Evolutionary conservation across 1,140 invertebrate genomes (phyloP), one percentile per base, ranked within the genome.

Genomic region (Drosophila kohkoa): DNA sequence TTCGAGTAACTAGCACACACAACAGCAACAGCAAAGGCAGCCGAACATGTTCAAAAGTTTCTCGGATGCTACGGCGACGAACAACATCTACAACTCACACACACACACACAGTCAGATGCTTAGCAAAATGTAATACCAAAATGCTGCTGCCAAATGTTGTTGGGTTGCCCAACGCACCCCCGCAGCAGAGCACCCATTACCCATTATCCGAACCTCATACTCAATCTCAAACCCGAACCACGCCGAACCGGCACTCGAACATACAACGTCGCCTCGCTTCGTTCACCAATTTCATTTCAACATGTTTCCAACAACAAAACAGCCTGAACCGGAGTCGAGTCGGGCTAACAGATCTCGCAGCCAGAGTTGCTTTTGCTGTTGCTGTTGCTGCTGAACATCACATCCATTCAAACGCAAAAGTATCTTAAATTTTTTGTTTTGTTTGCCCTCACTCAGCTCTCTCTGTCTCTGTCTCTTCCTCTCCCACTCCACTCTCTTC

Each of bases 31-130:
- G 45, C 62, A 65, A 73, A 64, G 69, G 49, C 82, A 79, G 75
- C 80, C 85, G 80, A 88, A 83, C 83, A 87, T 88, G 85, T 81
- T 89, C 59, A 88, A 88, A 88, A 86, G 79, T 85, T 86, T 81
- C 78, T 85, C 82, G 78, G 82, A 85, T 85, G 82, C 82, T 78
- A 77, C 78, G 65, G 51, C 67, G 35, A 63, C 70, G 51, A 82
- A 30, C 71, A 79, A 70, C 63, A 72, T 30, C 51, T 46, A 81
- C 55, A 66, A 51, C 38, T 63, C 49, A 58, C 51, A 80, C 51
- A 80, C 68, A 83, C 68, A 70, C 60, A 49, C 77, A 74, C 64
- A 79, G 25, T 15, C 6, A 63, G 7, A 45, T 8, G 32, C 35
- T 38, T 38, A 10, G 35, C 35, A 32, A 46, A 25, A 63, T 87